Conservation (phyloP, 2,888 invertebrate species). For the Limnephilus marmoratus region DNA sequence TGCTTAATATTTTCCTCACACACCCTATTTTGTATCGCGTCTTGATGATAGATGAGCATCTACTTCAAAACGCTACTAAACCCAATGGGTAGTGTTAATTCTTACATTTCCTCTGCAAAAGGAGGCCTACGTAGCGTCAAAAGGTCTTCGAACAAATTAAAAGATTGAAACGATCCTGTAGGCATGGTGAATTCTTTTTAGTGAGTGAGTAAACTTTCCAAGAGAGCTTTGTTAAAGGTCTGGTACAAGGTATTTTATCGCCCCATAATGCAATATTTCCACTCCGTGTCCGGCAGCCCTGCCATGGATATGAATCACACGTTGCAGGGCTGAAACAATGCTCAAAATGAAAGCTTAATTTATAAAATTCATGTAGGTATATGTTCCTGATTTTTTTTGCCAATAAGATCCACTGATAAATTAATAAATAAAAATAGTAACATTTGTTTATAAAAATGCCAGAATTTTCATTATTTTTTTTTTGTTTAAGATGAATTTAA, state of each 20-base stretch:
- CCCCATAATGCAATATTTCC: conserved; percentile 61
- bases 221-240: neutral
- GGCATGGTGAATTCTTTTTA: neutral
- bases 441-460: no score
- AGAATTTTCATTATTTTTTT: no score
- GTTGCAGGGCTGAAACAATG: conserved; percentile 35
- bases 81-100: conserved; percentile 3
- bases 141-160: neutral
- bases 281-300: conserved; percentile 57
- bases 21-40: conserved; percentile 48
- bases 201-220: neutral
- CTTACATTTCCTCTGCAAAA: neutral
- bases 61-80: conserved; percentile 44
- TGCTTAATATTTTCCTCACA: neutral
- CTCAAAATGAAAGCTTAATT: neutral
- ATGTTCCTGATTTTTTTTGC: no score
- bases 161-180: neutral
- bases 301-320: conserved; percentile 53
- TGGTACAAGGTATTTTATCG: conserved; percentile 52
- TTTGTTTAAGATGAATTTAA: no score
- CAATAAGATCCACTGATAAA: no score
- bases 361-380: no score
- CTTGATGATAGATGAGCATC: conserved; percentile 57
- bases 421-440: no score
- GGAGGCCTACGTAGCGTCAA: neutral